Evolutionary conservation across 2,113 vertebrate genomes (phyloP).

Genomic region (Panurus biarmicus): DNA sequence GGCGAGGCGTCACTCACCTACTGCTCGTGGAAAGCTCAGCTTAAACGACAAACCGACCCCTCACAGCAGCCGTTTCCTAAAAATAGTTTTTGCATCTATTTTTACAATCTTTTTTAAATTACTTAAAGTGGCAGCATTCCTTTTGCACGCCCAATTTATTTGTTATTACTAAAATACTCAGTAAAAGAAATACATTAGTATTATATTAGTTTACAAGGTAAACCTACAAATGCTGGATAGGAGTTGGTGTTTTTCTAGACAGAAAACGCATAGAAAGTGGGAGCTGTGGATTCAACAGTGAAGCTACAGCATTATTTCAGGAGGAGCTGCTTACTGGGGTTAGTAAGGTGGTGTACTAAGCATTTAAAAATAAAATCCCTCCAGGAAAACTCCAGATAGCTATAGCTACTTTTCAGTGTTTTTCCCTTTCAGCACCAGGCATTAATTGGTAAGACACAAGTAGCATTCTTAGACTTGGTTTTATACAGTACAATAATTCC

Average conservation of each 20-base stretch:
- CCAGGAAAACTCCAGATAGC: background rate
- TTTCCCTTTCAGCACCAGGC: background rate
- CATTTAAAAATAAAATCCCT: background rate
- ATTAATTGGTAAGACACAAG: background rate
- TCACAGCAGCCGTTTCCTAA: accelerated
- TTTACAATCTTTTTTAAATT: background rate
- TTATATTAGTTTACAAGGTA: too few relatives aligned
- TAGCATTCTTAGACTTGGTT: background rate
- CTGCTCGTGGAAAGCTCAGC: accelerated
- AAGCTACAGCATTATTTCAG: background rate
- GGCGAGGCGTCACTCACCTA: accelerated
- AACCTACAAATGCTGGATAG: background rate
- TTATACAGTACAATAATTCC: background rate
- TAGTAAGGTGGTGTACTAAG: background rate
- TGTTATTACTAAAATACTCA: background rate
- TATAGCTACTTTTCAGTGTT: accelerated
- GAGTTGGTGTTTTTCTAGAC: background rate
- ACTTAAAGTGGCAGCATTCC: background rate
- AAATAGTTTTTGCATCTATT: background rate
- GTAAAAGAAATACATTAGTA: background rate
- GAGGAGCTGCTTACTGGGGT: background rate
- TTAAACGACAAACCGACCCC: accelerated
- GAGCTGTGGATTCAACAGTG: background rate
- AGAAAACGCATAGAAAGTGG: accelerated
- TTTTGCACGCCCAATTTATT: background rate